Conservation (phyloP, 2,797 vertebrate species). For the Notolabrus celidotus region DNA sequence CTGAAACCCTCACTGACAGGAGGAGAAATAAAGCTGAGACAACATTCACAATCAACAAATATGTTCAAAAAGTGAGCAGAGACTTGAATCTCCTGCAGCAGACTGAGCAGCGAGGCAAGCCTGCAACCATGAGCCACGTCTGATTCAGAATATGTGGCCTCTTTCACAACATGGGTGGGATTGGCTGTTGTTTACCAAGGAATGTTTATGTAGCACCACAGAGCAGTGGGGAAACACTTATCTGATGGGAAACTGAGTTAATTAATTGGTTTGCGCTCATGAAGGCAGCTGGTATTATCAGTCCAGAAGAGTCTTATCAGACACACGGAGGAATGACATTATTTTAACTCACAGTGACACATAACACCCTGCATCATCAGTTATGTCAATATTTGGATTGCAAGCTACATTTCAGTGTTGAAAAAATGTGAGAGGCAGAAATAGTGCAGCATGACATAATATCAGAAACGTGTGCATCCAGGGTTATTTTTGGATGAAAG, state of each 20-base stretch:
- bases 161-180: constrained; percentile 81
- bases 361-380: neutral
- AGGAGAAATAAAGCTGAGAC: neutral
- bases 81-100: constrained; percentile 24
- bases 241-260: constrained; percentile 69
- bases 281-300: constrained; percentile 45
- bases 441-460: constrained; percentile 34
- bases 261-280: constrained; percentile 67
- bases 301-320: constrained; percentile 26
- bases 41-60: constrained; percentile 6
- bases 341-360: constrained; percentile 9
- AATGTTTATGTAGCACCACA: constrained; percentile 77
- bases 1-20: neutral
- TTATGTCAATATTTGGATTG: neutral
- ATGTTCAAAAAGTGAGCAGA: constrained; percentile 29
- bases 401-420: neutral
- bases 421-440: neutral
- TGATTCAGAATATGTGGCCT: constrained; percentile 70
- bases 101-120: constrained; percentile 38
- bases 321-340: constrained; percentile 16
- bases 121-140: constrained; percentile 58
- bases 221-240: constrained; percentile 71
- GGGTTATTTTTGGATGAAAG: constrained; percentile 68
- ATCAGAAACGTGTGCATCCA: constrained; percentile 58
- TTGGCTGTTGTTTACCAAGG: constrained; percentile 76